These are phyloP conservation scores for Resseliella maxima DNA, from an alignment of 2,888 invertebrate species.

Conservation along the genomic window DNA sequence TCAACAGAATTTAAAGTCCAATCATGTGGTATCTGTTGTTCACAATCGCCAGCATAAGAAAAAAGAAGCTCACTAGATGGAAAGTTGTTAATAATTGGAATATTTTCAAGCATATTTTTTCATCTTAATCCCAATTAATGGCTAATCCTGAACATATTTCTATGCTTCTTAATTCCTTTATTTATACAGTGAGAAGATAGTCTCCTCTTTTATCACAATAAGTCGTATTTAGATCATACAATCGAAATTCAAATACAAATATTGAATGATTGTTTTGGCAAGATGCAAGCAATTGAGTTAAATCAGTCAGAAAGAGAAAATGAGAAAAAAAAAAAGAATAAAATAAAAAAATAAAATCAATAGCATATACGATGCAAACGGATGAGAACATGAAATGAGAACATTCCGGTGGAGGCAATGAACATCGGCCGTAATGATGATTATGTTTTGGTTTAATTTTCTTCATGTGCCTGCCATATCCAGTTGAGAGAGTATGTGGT, in stretches of 20 bases:
- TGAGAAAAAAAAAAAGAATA: background rate
- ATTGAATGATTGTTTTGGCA: conserved; percentile 14
- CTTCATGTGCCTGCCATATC: background rate
- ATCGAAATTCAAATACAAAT: conserved; percentile 10
- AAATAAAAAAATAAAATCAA: background rate
- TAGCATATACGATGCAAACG: background rate
- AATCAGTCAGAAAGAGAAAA: background rate
- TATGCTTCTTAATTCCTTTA: background rate
- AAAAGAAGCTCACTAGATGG: background rate
- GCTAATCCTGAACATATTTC: background rate
- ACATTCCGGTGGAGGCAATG: conserved; percentile 24
- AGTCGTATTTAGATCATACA: background rate
- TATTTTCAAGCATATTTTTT: background rate
- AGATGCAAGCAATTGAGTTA: background rate
- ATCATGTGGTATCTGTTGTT: background rate
- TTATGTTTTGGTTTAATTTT: conserved; percentile 34
- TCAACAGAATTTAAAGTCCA: background rate
- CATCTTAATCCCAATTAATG: background rate
- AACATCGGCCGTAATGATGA: conserved; percentile 32
- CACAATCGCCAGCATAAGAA: background rate
- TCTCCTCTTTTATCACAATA: too few species aligned
- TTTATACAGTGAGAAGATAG: too few species aligned
- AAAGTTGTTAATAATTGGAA: conserved; percentile 10
- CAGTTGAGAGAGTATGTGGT: background rate
- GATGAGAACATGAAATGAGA: conserved; percentile 46